Percentiles rank a stretch among this genome's conserved stretches.
phyloP scores from a whole-genome alignment of 2,797 vertebrate genomes.

The Rhinophrynus dorsalis region DNA sequence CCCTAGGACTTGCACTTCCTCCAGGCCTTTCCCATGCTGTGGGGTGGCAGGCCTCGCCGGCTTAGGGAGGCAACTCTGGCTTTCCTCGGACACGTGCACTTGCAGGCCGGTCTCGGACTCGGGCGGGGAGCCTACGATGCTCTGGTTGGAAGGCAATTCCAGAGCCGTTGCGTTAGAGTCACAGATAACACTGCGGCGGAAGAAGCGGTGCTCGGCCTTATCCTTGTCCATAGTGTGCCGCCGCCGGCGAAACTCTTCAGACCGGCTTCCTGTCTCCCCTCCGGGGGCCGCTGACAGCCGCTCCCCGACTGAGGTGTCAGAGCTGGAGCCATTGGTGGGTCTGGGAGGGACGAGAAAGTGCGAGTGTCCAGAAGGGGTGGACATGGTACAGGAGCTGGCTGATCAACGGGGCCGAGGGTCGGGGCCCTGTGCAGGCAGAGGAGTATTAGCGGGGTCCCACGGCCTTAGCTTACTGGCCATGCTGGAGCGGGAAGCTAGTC shows the following conservation, averaged over 20 bases:
- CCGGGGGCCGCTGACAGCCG: slow-evolving; percentile 62
- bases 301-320: slow-evolving; percentile 82
- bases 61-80: too few species aligned
- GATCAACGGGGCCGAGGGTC: slow-evolving; percentile 52
- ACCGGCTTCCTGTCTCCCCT: slow-evolving; percentile 54
- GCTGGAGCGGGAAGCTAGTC: background rate
- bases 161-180: slow-evolving; percentile 96
- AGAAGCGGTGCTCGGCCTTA: slow-evolving; percentile 93
- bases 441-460: slow-evolving; percentile 26
- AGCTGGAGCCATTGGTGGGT: slow-evolving; percentile 91
- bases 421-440: slow-evolving; percentile 35
- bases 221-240: slow-evolving; percentile 98
- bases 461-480: slow-evolving; percentile 38
- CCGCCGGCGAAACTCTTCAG: slow-evolving; percentile 83
- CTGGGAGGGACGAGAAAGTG: slow-evolving; percentile 73
- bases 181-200: slow-evolving; percentile 95
- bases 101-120: slow-evolving; percentile 60
- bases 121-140: slow-evolving; percentile 75
- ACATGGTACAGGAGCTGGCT: background rate
- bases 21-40: background rate
- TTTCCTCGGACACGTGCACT: slow-evolving; percentile 47
- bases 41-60: slow-evolving; percentile 52
- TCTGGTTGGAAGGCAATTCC: slow-evolving; percentile 88
- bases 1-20: too few species aligned
- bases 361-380: background rate